Base-by-base conservation (phyloP, 2,888 invertebrate species). In the Plebejus melissa region DNA sequence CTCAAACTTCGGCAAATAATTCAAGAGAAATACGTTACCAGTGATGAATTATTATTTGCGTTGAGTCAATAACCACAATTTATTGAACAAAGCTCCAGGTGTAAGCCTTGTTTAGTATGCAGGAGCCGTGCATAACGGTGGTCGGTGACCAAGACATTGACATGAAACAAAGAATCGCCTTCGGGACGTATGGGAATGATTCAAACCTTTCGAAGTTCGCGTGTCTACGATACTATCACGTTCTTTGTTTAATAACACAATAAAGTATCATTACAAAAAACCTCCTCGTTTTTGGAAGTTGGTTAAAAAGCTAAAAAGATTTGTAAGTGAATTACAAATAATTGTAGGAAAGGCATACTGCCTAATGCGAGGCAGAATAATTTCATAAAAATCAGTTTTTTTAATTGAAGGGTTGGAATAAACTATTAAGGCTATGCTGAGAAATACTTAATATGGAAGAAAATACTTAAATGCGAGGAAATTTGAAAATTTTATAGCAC, bases 51-150 rank as follows among this genome's bases (percentile, higher is more conserved):
- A 32, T 65, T 65, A 28, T 22, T 60, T 60, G 11, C 22, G 28
- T 36, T 65, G 32, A 65, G 65, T 65, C 65, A 65, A 65, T 36
- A 32, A 11, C 65, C 13, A 65, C 16, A 9, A 58, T 65, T 65
- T 46, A 46, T 46, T 2, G 60, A 32, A 65, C 65, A 65, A 65
- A 65, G 65, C 32, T 65, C 16, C 65, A 13, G 32, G 36, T 36
- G 9, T 46, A 41, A 57, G n/a, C n/a, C n/a, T 58, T 76, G 28
- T 85, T 88, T 83, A 80, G 85, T 86, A 89, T 89, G 84, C 89
- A 79, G 76, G 79, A 74, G 80, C 79, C 76, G 77, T 41, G 78
- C 38, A 76, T 88, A 89, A 88, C 89, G 88, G 89, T 87, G 80
- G 76, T 77, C 22, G 88, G 89, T 87, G 80, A 76, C 77, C 22